These are phyloP conservation scores for Stenoptilia bipunctidactyla DNA, from an alignment of 2,888 invertebrate genomes.

Conservation along the genomic window DNA sequence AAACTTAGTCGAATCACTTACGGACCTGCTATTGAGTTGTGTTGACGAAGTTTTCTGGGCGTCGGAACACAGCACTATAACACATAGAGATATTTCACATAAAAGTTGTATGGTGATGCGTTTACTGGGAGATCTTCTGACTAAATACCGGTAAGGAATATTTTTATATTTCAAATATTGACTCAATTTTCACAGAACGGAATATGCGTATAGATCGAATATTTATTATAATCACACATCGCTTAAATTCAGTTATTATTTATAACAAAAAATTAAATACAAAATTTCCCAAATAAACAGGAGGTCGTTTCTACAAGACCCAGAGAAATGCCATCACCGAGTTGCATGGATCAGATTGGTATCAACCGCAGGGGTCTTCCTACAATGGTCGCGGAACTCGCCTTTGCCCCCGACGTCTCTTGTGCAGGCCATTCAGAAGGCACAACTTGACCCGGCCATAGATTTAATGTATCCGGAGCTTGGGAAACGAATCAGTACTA, in stretches of 20 bases:
- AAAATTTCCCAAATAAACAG: too few relatives aligned
- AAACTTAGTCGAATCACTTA: slow-evolving; percentile 53
- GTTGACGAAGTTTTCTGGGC: slow-evolving; percentile 70
- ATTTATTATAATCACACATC: too few relatives aligned
- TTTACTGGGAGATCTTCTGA: slow-evolving; percentile 69
- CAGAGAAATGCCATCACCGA: slow-evolving; percentile 30
- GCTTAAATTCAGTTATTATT: too few relatives aligned
- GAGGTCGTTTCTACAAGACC: slow-evolving; percentile 32
- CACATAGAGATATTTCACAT: slow-evolving; percentile 56
- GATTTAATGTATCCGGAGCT: slow-evolving; percentile 41
- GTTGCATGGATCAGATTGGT: slow-evolving; percentile 43
- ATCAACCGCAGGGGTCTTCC: slow-evolving; percentile 26
- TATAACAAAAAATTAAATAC: too few relatives aligned
- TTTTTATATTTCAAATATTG: too few relatives aligned
- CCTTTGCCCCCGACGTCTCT: slow-evolving; percentile 41
- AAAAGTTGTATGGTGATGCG: slow-evolving; percentile 68
- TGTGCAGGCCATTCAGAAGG: slow-evolving; percentile 34
- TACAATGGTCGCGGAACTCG: slow-evolving; percentile 41
- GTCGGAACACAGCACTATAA: slow-evolving; percentile 43
- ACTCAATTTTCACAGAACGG: too few relatives aligned
- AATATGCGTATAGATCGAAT: too few relatives aligned
- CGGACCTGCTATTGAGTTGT: slow-evolving; percentile 63
- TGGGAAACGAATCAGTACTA: slow-evolving; percentile 25
- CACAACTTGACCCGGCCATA: slow-evolving; percentile 44
- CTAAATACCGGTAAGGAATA: slow-evolving; percentile 70